Base-by-base conservation (phyloP, 2,888 invertebrate genomes). In the Oegoconia quadripuncta region DNA sequence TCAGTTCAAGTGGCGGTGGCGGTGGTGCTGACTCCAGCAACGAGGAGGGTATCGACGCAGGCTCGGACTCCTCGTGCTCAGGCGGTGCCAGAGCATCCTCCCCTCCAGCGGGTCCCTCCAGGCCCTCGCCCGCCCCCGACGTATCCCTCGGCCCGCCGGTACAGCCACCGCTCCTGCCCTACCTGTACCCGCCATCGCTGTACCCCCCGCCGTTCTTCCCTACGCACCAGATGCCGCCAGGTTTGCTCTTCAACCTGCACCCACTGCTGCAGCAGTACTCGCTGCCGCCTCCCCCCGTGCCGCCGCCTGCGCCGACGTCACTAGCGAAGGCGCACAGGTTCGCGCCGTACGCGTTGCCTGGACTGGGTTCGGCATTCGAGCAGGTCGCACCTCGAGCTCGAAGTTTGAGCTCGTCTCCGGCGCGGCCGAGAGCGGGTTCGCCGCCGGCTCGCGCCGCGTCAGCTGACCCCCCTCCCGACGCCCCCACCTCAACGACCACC, bases 61-160 rank as follows among this genome's bases (percentile, higher is more conserved):
- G 92, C 48, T 93, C 93, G 25, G 93, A 93, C 69, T 93, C 93
- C 9, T 92, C 92, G 38, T 93, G 93, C 71, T 93, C 93, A 6
- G 93, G 93, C 76, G 92, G 82, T 55, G 88, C 66, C 55, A 86
- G 74, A 63, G 63, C 90, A 68, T 55, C 90, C 79, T 76, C 90
- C 52, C 83, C 89, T 50, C 69, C 86, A n/a, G 64, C 84, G 6
- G 89, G 90, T 1, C 90, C 91, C n/a, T 91, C 90, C 50, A 60
- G 88, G 42, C 81, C 91, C 52, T 94, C 94, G 51, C 96, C 96
- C 0, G 93, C 95, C 48, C 97, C 97, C 13, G 97, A 97, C 84
- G 97, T 97, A 47, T 96, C 96, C 20, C 94, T 97, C 26, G 97
- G 97, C 34, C 97, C 97, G 26, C 97, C 97, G 30, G 93, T 97